phyloP scores from a whole-genome alignment of 2,113 vertebrate genomes.

The Engraulis encrasicolus region DNA sequence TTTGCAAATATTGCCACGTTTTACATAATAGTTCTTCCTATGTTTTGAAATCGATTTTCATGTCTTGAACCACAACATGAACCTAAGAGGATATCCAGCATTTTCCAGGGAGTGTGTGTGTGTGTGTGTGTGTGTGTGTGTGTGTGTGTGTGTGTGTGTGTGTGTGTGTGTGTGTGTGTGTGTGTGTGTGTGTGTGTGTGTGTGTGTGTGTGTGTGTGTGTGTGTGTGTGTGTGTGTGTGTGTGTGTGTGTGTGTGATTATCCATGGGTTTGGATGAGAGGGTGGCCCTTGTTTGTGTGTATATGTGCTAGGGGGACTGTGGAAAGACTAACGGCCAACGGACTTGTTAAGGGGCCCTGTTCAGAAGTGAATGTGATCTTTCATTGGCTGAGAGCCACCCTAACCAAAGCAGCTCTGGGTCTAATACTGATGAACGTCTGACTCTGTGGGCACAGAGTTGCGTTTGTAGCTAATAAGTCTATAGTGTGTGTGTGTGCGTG shows the following conservation, averaged over 20 bases:
- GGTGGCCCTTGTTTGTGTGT: not conserved
- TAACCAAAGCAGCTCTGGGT: not conserved
- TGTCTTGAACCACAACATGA: not conserved
- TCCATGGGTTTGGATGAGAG: not conserved
- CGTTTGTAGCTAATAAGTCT: not conserved
- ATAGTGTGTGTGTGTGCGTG: not conserved
- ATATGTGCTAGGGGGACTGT: not conserved
- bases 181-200: not conserved
- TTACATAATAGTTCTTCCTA: not conserved
- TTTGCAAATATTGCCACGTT: not conserved
- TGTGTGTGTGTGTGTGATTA: not conserved
- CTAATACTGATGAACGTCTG: not conserved
- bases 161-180: not conserved
- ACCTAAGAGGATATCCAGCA: not conserved
- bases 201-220: not conserved
- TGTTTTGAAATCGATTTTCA: conserved; percentile 14
- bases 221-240: not conserved
- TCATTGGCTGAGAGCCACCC: not conserved
- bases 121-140: not conserved
- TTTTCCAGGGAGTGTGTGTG: not conserved
- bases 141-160: not conserved
- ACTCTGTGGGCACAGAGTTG: not conserved
- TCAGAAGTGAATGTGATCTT: conserved; percentile 1
- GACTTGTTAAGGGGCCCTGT: not conserved
- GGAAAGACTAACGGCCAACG: not conserved